phyloP scores from a whole-genome alignment of 2,888 invertebrate species.

The Cosmia pyralina region DNA sequence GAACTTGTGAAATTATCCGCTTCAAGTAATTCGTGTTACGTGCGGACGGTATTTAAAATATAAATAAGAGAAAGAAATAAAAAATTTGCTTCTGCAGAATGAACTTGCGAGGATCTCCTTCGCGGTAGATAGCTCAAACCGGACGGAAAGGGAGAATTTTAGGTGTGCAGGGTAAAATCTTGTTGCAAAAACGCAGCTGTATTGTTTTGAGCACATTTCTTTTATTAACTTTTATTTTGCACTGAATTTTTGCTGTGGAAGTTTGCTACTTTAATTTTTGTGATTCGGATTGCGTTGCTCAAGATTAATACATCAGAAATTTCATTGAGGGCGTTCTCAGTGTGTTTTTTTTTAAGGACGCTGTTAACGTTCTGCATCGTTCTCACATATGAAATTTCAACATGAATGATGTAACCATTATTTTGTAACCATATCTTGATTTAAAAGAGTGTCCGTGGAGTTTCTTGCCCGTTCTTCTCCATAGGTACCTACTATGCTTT shows the following conservation, averaged over 20 bases:
- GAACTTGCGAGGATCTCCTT: constrained; percentile 74
- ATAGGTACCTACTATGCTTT: too few relatives aligned
- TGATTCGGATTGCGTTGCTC: neutral
- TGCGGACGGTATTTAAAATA: constrained; percentile 73
- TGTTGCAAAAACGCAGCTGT: constrained; percentile 27
- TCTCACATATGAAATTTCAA: too few relatives aligned
- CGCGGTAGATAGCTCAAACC: constrained; percentile 68
- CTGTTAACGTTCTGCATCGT: too few relatives aligned
- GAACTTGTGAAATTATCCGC: constrained; percentile 72
- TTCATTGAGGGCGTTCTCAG: neutral
- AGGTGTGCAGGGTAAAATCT: constrained; percentile 49
- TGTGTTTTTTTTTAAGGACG: too few relatives aligned
- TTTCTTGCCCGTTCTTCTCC: too few relatives aligned
- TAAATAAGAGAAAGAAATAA: constrained; percentile 79
- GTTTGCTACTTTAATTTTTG: neutral
- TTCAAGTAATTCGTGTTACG: constrained; percentile 72
- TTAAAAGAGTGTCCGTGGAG: too few relatives aligned
- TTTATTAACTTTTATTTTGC: constrained; percentile 17
- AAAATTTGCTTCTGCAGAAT: constrained; percentile 77
- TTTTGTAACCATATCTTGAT: too few relatives aligned
- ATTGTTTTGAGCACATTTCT: constrained; percentile 25
- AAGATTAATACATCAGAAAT: neutral
- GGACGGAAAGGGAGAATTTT: constrained; percentile 57
- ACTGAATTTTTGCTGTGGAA: neutral
- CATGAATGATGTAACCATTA: too few relatives aligned